These are phyloP conservation scores for Vultur gryphus DNA, from an alignment of 2,797 vertebrate species.

Conservation along the genomic window DNA sequence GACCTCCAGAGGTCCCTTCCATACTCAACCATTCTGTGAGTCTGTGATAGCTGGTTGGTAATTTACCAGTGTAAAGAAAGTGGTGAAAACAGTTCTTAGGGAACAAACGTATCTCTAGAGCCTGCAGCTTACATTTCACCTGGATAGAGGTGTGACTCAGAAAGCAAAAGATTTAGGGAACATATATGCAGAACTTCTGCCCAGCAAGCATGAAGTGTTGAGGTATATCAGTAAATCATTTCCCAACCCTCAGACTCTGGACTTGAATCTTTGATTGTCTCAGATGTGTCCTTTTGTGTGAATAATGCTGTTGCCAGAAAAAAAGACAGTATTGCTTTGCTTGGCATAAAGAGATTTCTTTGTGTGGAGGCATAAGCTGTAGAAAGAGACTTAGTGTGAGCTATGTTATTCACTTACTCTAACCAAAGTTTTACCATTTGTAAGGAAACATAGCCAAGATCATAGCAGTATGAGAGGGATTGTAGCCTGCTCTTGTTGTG, in stretches of 20 bases:
- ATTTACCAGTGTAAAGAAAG: not conserved
- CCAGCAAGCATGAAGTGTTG: not conserved
- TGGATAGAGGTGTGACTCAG: not conserved
- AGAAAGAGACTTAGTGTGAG: not conserved
- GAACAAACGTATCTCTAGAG: not conserved
- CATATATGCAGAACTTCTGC: not conserved
- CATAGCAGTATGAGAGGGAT: not conserved
- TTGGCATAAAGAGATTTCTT: not conserved
- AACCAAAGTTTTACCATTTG: not conserved
- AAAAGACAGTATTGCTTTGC: not conserved
- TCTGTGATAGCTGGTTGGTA: not conserved
- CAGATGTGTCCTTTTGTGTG: not conserved
- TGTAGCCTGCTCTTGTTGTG: not conserved
- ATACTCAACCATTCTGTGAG: not conserved
- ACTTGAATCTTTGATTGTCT: not conserved
- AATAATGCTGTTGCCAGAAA: not conserved
- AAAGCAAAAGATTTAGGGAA: not conserved
- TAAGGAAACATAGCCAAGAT: not conserved
- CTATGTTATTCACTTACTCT: not conserved
- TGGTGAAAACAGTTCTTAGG: not conserved
- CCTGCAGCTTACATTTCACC: not conserved
- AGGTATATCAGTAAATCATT: not conserved
- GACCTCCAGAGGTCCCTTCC: not conserved
- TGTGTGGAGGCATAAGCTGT: not conserved
- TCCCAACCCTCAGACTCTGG: not conserved